phyloP scores from a whole-genome alignment of 2,113 vertebrate genomes.

The Capra hircus region DNA sequence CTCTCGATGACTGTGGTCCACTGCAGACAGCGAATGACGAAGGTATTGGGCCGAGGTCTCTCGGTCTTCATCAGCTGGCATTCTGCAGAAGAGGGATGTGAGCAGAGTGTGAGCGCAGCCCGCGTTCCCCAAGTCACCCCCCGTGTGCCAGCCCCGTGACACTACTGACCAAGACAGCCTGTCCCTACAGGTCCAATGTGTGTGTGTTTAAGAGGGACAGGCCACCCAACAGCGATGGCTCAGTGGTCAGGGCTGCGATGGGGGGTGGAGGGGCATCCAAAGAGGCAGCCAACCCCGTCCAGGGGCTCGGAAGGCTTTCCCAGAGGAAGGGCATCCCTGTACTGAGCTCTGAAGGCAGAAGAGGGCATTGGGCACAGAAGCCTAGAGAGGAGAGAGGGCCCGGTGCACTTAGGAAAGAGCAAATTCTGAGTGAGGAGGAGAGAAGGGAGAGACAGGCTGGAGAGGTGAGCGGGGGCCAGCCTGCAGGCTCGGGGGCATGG shows the following conservation, averaged over 20 bases:
- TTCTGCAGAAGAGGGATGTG: constrained; percentile 43
- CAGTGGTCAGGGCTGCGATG: not conserved
- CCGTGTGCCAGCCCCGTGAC: not conserved
- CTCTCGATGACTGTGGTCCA: constrained; percentile 97
- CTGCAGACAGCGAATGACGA: constrained; percentile 95
- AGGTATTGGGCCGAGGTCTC: constrained; percentile 92
- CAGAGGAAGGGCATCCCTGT: not conserved
- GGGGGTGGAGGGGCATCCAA: too few relatives aligned
- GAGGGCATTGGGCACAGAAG: accelerated
- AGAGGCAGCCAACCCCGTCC: not conserved
- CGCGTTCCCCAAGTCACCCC: not conserved
- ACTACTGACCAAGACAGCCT: not conserved
- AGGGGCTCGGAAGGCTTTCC: not conserved
- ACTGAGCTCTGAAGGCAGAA: not conserved
- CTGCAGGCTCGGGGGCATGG: not conserved
- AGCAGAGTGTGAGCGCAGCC: not conserved
- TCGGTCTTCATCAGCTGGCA: constrained; percentile 87
- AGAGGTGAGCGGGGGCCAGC: not conserved
- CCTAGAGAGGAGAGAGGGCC: not conserved
- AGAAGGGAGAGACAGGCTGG: not conserved
- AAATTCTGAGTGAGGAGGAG: not conserved
- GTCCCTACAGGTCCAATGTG: not conserved
- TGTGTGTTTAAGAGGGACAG: not conserved
- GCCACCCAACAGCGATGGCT: not conserved
- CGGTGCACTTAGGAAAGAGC: not conserved